Conservation (phyloP, 2,113 vertebrate species). For the Antigone vipio region DNA sequence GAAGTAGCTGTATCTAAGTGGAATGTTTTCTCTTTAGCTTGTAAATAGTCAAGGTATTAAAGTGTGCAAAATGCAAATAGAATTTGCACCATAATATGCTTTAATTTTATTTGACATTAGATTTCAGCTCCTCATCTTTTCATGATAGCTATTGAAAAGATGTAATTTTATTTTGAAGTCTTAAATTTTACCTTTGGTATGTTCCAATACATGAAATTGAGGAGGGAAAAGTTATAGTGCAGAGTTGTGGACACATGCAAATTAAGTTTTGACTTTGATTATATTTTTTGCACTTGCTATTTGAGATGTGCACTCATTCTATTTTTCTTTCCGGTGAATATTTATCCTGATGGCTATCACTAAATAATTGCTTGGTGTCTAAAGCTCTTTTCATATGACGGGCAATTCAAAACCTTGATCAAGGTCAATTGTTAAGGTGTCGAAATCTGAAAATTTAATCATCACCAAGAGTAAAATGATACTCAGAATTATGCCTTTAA, state of each 20-base stretch:
- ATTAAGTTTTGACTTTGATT: constrained; percentile 78
- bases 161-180: constrained; percentile 69
- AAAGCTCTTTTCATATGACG: constrained; percentile 39
- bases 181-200: constrained; percentile 70
- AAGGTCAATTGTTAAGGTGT: constrained; percentile 72
- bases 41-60: neutral
- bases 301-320: constrained; percentile 44
- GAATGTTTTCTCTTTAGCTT: neutral
- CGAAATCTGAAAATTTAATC: constrained; percentile 69
- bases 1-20: neutral
- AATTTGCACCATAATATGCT: constrained; percentile 33
- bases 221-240: constrained; percentile 50
- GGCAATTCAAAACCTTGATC: constrained; percentile 67
- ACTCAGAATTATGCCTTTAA: constrained; percentile 63
- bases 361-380: constrained; percentile 75
- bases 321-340: constrained; percentile 41
- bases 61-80: constrained; percentile 18
- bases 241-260: constrained; percentile 70
- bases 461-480: constrained; percentile 46
- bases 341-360: constrained; percentile 66
- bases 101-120: constrained; percentile 63
- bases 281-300: constrained; percentile 47
- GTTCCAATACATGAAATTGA: constrained; percentile 59
- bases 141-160: constrained; percentile 63
- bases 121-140: constrained; percentile 48